Conservation (phyloP, 2,113 vertebrate genomes). For the Alosa alosa region DNA sequence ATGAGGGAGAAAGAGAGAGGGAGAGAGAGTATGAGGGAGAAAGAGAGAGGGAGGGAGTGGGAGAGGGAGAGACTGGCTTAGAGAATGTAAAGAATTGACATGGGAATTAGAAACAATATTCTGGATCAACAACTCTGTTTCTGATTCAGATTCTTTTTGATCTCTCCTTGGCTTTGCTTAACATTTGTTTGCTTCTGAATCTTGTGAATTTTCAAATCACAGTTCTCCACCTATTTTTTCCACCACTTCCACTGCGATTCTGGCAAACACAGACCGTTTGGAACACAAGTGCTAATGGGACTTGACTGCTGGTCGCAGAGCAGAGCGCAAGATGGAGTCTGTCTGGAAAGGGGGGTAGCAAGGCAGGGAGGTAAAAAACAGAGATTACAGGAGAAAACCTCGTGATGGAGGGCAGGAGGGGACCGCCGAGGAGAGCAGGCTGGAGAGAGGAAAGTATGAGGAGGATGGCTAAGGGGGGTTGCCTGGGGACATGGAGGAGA, state of each 20-base stretch:
- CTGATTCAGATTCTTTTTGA: neutral
- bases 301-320: neutral
- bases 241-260: neutral
- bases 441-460: neutral
- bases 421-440: neutral
- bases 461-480: neutral
- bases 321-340: conserved; percentile 1
- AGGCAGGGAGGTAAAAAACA: neutral
- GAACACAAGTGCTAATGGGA: neutral
- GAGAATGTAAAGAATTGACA: neutral
- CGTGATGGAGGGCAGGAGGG: neutral
- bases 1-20: neutral
- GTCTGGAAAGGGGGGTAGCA: neutral
- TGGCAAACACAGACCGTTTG: neutral
- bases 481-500: neutral
- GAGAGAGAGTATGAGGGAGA: neutral
- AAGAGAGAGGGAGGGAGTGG: neutral
- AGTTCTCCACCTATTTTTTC: neutral
- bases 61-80: neutral
- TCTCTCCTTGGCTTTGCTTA: conserved; percentile 12
- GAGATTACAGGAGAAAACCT: neutral
- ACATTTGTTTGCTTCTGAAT: neutral
- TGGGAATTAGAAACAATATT: conserved; percentile 2
- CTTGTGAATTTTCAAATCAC: neutral
- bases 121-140: conserved; percentile 9